These are phyloP conservation scores for Apoda limacodes DNA, from an alignment of 2,888 invertebrate species.

Conservation along the genomic window DNA sequence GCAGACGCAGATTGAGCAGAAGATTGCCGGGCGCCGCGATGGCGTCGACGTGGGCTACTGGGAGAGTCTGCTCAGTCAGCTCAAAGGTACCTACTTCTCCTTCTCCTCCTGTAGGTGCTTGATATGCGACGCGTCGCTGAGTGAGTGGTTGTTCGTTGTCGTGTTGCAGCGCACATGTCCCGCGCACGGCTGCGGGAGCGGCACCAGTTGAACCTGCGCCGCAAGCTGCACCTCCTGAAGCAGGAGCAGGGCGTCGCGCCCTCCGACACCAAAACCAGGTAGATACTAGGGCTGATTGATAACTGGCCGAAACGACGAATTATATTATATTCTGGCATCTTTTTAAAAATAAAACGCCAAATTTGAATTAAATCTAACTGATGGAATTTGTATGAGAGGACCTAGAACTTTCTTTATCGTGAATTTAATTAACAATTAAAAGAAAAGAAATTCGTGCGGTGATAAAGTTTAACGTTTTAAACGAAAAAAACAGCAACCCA, in stretches of 20 bases:
- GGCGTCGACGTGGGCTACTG: slow-evolving; percentile 98
- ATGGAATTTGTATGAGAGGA: too few species aligned
- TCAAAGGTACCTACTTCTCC: slow-evolving; percentile 72
- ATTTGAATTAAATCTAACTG: too few species aligned
- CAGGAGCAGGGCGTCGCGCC: slow-evolving; percentile 76
- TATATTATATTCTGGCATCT: too few species aligned
- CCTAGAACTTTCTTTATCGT: too few species aligned
- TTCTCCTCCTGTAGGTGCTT: neutral
- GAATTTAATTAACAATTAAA: too few species aligned
- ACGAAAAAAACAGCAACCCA: too few species aligned
- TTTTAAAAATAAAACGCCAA: too few species aligned
- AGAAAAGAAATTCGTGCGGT: too few species aligned
- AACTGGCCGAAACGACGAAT: too few species aligned
- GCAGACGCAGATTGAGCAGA: slow-evolving; percentile 86
- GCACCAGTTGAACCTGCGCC: slow-evolving; percentile 89
- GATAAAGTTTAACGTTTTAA: too few species aligned
- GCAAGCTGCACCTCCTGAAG: slow-evolving; percentile 90
- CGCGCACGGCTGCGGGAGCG: slow-evolving; percentile 91
- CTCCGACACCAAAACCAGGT: slow-evolving; percentile 9
- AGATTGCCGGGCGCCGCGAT: slow-evolving; percentile 85
- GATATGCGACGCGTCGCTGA: neutral
- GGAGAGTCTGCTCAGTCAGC: slow-evolving; percentile 95
- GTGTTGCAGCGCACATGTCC: slow-evolving; percentile 85
- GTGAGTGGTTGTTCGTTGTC: neutral
- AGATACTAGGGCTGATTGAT: too few species aligned